Base-by-base conservation (phyloP, 2,113 vertebrate species). In the Limanda limanda region DNA sequence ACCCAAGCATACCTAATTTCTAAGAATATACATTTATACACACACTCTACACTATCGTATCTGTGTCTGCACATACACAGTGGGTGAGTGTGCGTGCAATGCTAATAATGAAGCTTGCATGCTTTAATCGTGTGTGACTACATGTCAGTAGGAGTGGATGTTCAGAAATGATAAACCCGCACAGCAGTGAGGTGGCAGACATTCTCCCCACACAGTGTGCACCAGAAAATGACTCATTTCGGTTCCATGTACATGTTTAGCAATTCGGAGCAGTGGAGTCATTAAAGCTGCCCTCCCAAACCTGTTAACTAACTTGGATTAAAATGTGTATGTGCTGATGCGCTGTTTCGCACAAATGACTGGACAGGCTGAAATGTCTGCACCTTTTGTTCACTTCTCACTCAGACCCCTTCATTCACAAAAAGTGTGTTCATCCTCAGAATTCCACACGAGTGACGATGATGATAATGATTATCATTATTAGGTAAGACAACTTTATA, bases 1-100 rank as follows among this genome's bases (percentile, higher is more conserved):
- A n/a, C n/a, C n/a, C n/a, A 68, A 81, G 59, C 80, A 47, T 68
- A 77, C 77, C 61, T 75, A 62, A 13, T 52, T 37, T 69, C 74
- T 76, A 78, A 85, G 47, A 86, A 82, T 75, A 86, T 56, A 65
- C 60, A 25, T 65, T 17, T 47, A 25, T 68, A 45, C 65, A 73
- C 65, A 73, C 77, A 62, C 27, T 65, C 20, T 9, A 23, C 27
- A 27, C 21, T 24, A 21, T 61, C 35, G 52, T 68, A 52, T 84
- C 25, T 56, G 40, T 63, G 68, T 45, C 56, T 76, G 13, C 18
- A 55, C n/a, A 66, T 18, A 37, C 15, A 47, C 15, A 12, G 25
- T 68, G 72, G 51, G 69, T 37, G 24, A 65, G 75, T 37, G 56
- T 69, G 47, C 20, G 9, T n/a, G 20, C n/a, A 54, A 68, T 6